Conservation (phyloP, 1,140 invertebrate species). For the Drosophila pandora region DNA sequence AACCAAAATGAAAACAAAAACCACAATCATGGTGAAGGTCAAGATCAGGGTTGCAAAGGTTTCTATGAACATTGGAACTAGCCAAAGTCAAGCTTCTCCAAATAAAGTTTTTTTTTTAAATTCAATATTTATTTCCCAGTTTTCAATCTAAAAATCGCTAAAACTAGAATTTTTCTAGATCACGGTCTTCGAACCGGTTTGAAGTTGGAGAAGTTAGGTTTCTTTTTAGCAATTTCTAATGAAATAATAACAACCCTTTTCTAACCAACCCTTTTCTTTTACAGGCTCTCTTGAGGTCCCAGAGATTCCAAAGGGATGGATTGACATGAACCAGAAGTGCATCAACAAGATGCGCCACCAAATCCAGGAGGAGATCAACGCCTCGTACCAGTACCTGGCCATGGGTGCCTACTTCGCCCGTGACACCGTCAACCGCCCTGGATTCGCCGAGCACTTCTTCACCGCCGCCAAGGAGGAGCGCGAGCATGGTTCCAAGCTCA, state of each 20-base stretch:
- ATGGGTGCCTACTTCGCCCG: constrained; percentile 94
- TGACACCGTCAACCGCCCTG: constrained; percentile 91
- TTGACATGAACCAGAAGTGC: constrained; percentile 88
- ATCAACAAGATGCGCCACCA: constrained; percentile 87
- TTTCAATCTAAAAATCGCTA: not conserved
- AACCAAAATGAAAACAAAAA: constrained; percentile 23
- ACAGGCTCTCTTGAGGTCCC: constrained; percentile 55
- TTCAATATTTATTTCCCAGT: not conserved
- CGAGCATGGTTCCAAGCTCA: constrained; percentile 94
- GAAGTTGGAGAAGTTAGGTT: not conserved
- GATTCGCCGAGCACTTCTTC: constrained; percentile 95
- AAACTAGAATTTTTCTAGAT: not conserved
- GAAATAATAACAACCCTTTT: not conserved
- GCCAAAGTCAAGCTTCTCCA: not conserved
- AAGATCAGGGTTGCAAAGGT: constrained; percentile 41
- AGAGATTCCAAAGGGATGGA: constrained; percentile 85
- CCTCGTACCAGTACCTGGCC: constrained; percentile 91
- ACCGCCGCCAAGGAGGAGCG: constrained; percentile 94
- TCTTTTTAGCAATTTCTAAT: not conserved
- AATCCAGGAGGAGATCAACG: constrained; percentile 90
- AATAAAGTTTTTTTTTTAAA: not conserved
- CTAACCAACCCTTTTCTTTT: not conserved
- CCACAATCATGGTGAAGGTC: constrained; percentile 15
- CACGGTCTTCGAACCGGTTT: not conserved
- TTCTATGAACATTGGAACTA: constrained; percentile 9